phyloP scores from a whole-genome alignment of 2,113 vertebrate genomes.

The Sprattus sprattus region DNA sequence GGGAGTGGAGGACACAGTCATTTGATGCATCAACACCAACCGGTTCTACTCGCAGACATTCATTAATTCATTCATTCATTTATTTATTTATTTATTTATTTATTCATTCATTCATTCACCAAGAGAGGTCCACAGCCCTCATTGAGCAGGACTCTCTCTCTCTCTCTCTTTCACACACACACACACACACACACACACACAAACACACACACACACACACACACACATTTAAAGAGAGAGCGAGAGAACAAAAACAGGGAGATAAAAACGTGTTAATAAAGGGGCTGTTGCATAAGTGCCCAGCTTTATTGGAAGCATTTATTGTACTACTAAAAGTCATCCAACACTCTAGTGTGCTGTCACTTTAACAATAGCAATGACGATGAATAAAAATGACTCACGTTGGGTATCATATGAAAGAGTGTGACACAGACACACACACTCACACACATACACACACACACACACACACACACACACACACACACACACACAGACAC shows the following conservation, averaged over 20 bases:
- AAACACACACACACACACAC: not conserved
- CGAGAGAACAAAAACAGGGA: not conserved
- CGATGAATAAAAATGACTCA: not conserved
- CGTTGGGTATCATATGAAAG: not conserved
- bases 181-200: too few species aligned
- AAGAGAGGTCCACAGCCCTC: not conserved
- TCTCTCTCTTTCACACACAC: too few species aligned
- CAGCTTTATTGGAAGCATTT: not conserved
- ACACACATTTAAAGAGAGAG: slow-evolving; percentile 27
- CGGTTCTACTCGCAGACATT: not conserved
- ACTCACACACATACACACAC: not conserved
- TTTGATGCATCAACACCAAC: not conserved
- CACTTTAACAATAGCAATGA: not conserved
- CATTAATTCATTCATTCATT: not conserved
- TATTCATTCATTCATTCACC: not conserved
- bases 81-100: too few species aligned
- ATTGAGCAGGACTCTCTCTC: not conserved
- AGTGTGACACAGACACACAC: not conserved
- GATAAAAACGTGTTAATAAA: not conserved
- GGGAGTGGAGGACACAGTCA: not conserved
- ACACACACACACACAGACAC: not conserved
- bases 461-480: slow-evolving; percentile 4
- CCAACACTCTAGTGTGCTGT: not conserved
- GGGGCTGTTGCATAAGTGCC: not conserved
- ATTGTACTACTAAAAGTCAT: not conserved